A percentile compares a stretch with the other conserved stretches of the same genome.
Evolutionary conservation across 2,113 vertebrate genomes (phyloP).

Genomic region (Bostrychus sinensis): DNA sequence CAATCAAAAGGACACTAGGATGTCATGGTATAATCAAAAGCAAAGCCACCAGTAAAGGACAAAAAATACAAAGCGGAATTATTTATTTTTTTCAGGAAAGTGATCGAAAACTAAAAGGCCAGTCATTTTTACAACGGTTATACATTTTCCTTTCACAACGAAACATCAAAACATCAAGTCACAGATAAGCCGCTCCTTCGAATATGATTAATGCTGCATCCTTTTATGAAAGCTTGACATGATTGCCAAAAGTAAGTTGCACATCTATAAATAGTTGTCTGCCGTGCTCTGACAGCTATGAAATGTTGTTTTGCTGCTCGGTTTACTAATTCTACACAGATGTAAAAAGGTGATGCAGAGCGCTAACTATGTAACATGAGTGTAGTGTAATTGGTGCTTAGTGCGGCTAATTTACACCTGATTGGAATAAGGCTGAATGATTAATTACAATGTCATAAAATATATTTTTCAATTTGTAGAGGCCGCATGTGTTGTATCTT

Average conservation of each 20-base stretch:
- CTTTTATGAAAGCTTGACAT: constrained; percentile 20
- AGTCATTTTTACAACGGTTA: constrained; percentile 1
- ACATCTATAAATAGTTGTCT: constrained; percentile 26
- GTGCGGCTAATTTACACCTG: neutral
- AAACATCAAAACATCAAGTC: constrained; percentile 4
- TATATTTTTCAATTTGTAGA: too few species aligned
- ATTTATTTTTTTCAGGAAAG: constrained; percentile 1
- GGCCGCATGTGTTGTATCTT: too few species aligned
- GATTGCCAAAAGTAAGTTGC: constrained; percentile 6
- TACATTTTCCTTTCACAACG: constrained; percentile 8
- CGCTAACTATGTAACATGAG: too few species aligned
- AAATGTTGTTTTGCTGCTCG: constrained; percentile 15
- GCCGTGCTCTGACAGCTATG: constrained; percentile 17
- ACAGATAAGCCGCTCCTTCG: constrained; percentile 17
- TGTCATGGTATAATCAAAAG: constrained; percentile 6
- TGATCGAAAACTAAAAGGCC: neutral
- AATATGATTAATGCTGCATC: constrained; percentile 15
- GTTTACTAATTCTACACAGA: constrained; percentile 18
- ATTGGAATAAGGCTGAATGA: neutral
- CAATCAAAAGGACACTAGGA: neutral
- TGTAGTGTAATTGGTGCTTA: neutral
- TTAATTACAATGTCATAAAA: too few species aligned
- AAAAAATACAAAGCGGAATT: neutral
- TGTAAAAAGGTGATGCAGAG: neutral
- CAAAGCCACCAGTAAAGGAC: neutral